Percentiles rank a stretch among this genome's conserved stretches.
phyloP scores from a whole-genome alignment of 2,888 invertebrate genomes.

The Callyntrura sp. region DNA sequence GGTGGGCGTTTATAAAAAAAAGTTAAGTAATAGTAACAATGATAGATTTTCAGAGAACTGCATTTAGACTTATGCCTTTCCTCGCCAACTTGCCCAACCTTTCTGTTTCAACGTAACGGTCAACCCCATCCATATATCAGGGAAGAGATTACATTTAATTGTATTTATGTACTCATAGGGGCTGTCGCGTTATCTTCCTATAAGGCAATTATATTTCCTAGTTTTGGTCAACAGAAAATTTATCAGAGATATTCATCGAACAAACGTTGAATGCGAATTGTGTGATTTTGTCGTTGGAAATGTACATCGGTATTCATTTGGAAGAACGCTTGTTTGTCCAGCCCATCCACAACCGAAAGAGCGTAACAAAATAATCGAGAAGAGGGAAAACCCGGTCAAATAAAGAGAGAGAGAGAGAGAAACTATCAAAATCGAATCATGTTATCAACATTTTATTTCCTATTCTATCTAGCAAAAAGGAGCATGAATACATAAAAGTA shows the following conservation, averaged over 20 bases:
- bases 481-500: slow-evolving; percentile 61
- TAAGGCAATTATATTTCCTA: slow-evolving; percentile 62
- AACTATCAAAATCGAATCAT: slow-evolving; percentile 72
- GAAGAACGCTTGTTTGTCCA: background rate
- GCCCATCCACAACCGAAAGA: no score
- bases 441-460: slow-evolving; percentile 66
- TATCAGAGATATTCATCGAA: slow-evolving; percentile 40
- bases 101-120: slow-evolving; percentile 18
- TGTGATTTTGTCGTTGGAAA: slow-evolving; percentile 20
- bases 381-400: background rate
- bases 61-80: slow-evolving; percentile 7
- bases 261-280: slow-evolving; percentile 36
- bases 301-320: background rate
- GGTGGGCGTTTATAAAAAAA: background rate
- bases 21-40: slow-evolving; percentile 20
- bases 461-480: slow-evolving; percentile 28
- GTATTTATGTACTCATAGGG: background rate
- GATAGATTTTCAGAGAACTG: slow-evolving; percentile 33
- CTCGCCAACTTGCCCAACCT: background rate
- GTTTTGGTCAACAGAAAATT: slow-evolving; percentile 40
- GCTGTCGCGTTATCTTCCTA: slow-evolving; percentile 1
- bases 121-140: slow-evolving; percentile 1
- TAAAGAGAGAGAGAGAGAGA: slow-evolving; percentile 27
- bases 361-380: background rate
- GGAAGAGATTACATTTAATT: no score